Evolutionary conservation across 1,140 invertebrate genomes (phyloP).

Genomic region (Bombus ignitus): DNA sequence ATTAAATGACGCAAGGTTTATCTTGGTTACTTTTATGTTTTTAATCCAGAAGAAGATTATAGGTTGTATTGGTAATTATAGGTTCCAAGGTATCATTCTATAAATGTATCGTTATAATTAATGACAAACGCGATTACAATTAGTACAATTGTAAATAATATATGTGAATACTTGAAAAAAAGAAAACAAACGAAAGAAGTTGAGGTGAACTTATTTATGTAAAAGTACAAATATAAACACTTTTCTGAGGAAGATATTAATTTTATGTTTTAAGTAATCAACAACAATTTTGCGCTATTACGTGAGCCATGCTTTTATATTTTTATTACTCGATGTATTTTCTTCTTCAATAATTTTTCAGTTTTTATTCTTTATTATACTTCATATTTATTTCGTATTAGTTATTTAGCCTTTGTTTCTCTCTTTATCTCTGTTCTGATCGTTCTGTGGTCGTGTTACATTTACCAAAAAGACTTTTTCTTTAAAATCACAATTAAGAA

Average conservation of each 20-base stretch:
- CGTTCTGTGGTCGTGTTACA: not conserved
- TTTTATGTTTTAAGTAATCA: not conserved
- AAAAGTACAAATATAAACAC: too few species aligned
- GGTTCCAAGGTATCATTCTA: not conserved
- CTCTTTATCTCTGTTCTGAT: not conserved
- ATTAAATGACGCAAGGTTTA: not conserved
- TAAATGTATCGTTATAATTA: not conserved
- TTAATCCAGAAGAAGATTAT: not conserved
- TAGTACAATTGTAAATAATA: too few species aligned
- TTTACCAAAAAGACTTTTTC: not conserved
- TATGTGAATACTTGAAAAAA: too few species aligned
- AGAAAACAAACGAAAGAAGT: too few species aligned
- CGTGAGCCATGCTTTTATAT: not conserved
- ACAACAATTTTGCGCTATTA: not conserved
- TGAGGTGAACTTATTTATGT: too few species aligned
- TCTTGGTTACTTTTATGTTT: not conserved
- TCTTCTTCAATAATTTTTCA: not conserved
- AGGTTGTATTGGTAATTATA: too few species aligned
- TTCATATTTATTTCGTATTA: not conserved
- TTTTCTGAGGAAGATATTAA: too few species aligned
- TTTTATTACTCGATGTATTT: not conserved
- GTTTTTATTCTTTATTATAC: not conserved
- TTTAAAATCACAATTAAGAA: constrained; percentile 17
- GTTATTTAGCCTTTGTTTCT: not conserved
- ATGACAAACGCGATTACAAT: too few species aligned